Evolutionary conservation across 2,113 vertebrate genomes (phyloP).

Genomic region (Alexandromys fortis): DNA sequence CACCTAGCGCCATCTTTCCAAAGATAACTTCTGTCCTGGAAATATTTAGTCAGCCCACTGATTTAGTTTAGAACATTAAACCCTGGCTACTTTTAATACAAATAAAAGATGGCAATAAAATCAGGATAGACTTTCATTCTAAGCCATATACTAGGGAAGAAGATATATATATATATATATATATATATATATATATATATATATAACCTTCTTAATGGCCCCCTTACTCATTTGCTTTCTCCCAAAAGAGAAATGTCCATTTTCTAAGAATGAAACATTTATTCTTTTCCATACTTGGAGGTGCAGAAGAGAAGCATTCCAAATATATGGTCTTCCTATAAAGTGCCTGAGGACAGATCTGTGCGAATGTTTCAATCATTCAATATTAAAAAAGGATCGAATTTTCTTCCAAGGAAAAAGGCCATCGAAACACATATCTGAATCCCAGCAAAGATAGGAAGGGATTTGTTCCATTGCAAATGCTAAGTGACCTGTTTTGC

Average conservation of each 20-base stretch:
- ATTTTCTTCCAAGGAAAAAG: slow-evolving; percentile 42
- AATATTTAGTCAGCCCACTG: slow-evolving; percentile 70
- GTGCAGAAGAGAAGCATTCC: background rate
- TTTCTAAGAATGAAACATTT: slow-evolving; percentile 12
- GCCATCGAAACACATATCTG: background rate
- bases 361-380: slow-evolving; percentile 44
- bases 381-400: slow-evolving; percentile 49
- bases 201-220: background rate
- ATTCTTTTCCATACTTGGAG: slow-evolving; percentile 20
- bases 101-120: slow-evolving; percentile 58
- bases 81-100: slow-evolving; percentile 73
- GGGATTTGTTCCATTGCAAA: background rate
- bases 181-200: no score
- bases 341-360: slow-evolving; percentile 3
- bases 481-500: background rate
- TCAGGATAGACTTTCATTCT: background rate
- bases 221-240: slow-evolving; percentile 38
- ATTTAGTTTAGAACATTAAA: slow-evolving; percentile 75
- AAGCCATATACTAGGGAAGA: background rate
- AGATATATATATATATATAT: slow-evolving; percentile 9
- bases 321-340: slow-evolving; percentile 50
- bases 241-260: background rate
- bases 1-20: background rate
- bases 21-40: slow-evolving; percentile 46
- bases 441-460: background rate